These are phyloP conservation scores for Leptura quadrifasciata DNA, from an alignment of 2,888 invertebrate genomes.

Conservation along the genomic window DNA sequence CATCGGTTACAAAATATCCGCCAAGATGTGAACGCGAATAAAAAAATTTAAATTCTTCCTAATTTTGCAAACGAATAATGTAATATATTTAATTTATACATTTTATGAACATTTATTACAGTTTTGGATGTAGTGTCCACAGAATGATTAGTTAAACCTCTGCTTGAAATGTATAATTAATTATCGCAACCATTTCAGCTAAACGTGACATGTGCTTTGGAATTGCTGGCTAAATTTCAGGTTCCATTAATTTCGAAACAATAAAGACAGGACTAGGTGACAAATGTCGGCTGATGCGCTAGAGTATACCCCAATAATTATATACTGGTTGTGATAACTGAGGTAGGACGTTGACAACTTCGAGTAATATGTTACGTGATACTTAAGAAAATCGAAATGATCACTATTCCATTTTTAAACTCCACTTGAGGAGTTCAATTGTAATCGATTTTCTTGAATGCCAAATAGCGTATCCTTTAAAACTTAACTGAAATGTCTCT, in stretches of 20 bases:
- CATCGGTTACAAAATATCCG: too few relatives aligned
- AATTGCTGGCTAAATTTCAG: neutral
- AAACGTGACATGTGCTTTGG: neutral
- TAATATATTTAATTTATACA: too few relatives aligned
- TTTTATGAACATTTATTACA: neutral
- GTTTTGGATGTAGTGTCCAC: neutral
- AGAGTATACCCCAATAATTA: neutral
- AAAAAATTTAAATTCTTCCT: too few relatives aligned
- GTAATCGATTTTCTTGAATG: too few relatives aligned
- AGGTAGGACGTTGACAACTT: neutral
- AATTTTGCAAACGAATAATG: too few relatives aligned
- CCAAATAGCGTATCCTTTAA: too few relatives aligned
- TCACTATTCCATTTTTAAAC: too few relatives aligned
- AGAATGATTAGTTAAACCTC: neutral
- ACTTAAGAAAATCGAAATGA: too few relatives aligned
- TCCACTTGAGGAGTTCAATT: too few relatives aligned
- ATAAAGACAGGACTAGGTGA: neutral
- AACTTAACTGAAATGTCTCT: too few relatives aligned
- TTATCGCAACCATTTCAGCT: neutral
- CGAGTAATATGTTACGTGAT: neutral
- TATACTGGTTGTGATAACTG: neutral
- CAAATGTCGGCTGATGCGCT: neutral
- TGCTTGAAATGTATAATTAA: neutral
- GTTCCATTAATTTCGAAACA: neutral
- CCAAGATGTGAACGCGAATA: too few relatives aligned